Conservation (phyloP, 2,797 vertebrate species). For the Distichodus sexfasciatus region DNA sequence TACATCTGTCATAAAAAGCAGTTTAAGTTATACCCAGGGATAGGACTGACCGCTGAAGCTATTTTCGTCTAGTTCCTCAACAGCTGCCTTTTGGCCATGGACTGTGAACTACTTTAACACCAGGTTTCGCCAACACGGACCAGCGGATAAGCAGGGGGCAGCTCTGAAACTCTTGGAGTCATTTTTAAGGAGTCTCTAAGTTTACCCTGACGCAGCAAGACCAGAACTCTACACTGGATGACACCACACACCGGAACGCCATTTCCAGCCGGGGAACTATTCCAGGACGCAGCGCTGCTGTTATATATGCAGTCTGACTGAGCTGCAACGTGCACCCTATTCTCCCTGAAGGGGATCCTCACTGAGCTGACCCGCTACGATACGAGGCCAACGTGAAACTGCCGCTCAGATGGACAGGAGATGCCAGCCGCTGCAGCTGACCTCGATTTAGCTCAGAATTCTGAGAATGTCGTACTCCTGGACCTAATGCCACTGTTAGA, state of each 20-base stretch:
- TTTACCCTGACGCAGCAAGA: slow-evolving; percentile 41
- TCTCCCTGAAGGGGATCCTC: not conserved
- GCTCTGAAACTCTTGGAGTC: not conserved
- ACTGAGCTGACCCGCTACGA: slow-evolving; percentile 45
- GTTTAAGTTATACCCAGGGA: not conserved
- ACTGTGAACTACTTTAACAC: not conserved
- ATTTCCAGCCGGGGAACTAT: slow-evolving; percentile 46
- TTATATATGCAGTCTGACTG: not conserved
- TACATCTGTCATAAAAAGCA: too few species aligned
- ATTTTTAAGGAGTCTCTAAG: slow-evolving; percentile 1
- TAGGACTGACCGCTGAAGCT: not conserved
- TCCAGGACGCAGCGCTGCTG: slow-evolving; percentile 20
- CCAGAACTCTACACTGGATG: not conserved
- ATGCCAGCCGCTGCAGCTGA: not conserved
- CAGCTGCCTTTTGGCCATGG: not conserved
- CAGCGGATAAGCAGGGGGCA: not conserved
- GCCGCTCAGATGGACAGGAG: slow-evolving; percentile 4
- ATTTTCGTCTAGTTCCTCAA: not conserved
- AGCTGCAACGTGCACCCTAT: not conserved
- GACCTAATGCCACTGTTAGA: not conserved
- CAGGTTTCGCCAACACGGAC: not conserved
- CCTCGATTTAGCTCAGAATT: slow-evolving; percentile 17
- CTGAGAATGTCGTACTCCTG: slow-evolving; percentile 1
- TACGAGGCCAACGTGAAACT: slow-evolving; percentile 8
- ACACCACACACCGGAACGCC: slow-evolving; percentile 38